Conservation (phyloP, 2,113 vertebrate genomes). For the Dipodomys stephensi region DNA sequence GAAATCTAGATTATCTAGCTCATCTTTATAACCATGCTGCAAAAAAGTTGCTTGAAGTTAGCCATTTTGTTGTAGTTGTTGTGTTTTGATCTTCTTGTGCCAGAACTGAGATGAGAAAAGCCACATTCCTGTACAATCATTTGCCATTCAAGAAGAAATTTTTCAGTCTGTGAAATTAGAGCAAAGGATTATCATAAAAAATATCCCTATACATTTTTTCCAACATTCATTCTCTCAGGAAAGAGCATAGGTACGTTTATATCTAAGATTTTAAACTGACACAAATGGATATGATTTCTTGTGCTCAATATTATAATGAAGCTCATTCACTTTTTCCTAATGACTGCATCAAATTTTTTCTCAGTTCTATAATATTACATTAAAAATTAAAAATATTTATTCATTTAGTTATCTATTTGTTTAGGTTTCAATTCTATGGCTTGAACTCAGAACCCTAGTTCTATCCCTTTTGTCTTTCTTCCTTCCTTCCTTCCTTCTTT, state of each 20-base stretch:
- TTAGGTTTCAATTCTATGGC: too few relatives aligned
- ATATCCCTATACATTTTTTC: background rate
- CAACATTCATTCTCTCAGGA: background rate
- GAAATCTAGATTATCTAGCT: background rate
- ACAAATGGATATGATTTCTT: background rate
- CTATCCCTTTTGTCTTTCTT: too few relatives aligned
- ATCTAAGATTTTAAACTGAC: background rate
- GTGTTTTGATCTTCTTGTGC: background rate
- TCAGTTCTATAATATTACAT: background rate
- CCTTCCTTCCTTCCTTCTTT: too few relatives aligned
- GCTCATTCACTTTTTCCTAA: background rate
- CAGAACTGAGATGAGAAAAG: background rate
- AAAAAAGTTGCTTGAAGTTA: background rate
- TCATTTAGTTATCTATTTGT: too few relatives aligned
- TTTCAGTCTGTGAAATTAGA: background rate
- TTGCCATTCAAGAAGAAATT: background rate
- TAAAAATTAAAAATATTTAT: too few relatives aligned
- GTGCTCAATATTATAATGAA: background rate
- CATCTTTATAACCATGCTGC: background rate
- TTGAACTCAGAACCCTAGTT: too few relatives aligned
- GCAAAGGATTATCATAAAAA: background rate
- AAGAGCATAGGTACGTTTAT: background rate
- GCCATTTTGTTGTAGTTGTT: background rate
- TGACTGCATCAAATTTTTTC: background rate
- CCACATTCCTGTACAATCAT: background rate